Base-by-base conservation (phyloP, 2,113 vertebrate species). In the Romanogobio albipinnatus region DNA sequence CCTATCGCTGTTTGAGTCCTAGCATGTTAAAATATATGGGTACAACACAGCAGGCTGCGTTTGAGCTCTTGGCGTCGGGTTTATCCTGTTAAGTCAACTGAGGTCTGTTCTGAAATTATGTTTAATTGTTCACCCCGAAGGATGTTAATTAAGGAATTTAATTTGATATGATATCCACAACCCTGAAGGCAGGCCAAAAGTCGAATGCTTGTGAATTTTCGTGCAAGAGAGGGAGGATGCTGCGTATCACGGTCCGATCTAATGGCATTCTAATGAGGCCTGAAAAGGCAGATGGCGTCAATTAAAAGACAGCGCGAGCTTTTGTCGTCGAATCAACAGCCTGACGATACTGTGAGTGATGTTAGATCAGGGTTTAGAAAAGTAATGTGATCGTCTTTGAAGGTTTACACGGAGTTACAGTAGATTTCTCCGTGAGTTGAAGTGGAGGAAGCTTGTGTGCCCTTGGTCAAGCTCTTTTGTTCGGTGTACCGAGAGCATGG, bases 401-500 rank as follows among this genome's bases (percentile, higher is more conserved):
- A 76, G 14, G 49, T 51, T 47, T 61, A 15, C 33, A 64, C 36
- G 22, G 58, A 75, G 39, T 29, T 61, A 47, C 29, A 61, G 9
- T 74, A 39, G 10, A 79, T n/a, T 29, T 15, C 10, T 66, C 62
- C 3, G 73, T 47, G 17, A 56, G 13, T 0, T 26, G 45, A 68
- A 81, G 51, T 47, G 26, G 80, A 75, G 74, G 26, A 56, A 53
- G 4, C 26, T n/a, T 26, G 43, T 66, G 66, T 79, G 64, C 53
- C 29, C 45, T 29, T 39, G 71, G 51, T 82, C 29, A 22, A 26
- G 61, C 19, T 78, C 51, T 74, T 86, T 39, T 86, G 75, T 82
- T 84, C 19, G 2, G 43, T 70, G 68, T 47, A 64, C 51, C 22
- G 53, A 86, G 83, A 77, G 26, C 86, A 89, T 88, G 88, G 74